Evolutionary conservation across 2,888 invertebrate species (phyloP).

Genomic region (Barypeithes pellucidus): DNA sequence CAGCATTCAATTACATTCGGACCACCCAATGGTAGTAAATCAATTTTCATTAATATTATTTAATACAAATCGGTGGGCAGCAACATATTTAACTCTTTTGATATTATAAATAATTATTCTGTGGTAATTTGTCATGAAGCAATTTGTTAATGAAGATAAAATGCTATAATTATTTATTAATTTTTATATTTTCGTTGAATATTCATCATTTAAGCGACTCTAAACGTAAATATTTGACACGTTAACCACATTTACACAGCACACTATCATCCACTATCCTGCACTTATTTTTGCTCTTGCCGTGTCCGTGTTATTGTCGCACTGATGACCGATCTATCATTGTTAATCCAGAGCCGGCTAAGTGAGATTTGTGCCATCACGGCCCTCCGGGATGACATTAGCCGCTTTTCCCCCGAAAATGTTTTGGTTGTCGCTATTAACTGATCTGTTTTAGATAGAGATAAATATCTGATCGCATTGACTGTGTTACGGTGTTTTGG

Average conservation of each 20-base stretch:
- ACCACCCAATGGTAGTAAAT: conserved; percentile 45
- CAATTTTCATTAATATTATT: conserved; percentile 29
- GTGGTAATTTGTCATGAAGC: no score
- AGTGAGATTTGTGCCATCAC: conserved; percentile 40
- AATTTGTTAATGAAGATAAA: no score
- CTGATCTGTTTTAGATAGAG: conserved; percentile 8
- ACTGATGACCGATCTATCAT: conserved; percentile 40
- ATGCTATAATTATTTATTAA: no score
- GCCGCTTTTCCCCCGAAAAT: conserved; percentile 25
- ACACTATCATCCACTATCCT: conserved; percentile 19
- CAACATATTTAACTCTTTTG: neutral
- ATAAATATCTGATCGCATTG: conserved; percentile 8
- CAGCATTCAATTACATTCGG: conserved; percentile 41
- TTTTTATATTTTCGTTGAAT: no score
- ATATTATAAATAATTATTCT: no score
- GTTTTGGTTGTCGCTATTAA: conserved; percentile 16
- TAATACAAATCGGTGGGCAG: neutral
- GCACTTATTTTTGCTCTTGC: conserved; percentile 31
- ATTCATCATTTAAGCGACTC: no score
- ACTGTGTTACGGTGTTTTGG: neutral
- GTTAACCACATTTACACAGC: conserved; percentile 11
- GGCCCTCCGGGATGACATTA: conserved; percentile 35
- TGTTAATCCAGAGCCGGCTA: conserved; percentile 42
- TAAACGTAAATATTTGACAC: conserved; percentile 13
- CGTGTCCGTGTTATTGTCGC: conserved; percentile 17